A percentile compares a stretch with the other conserved stretches of the same genome.
Evolutionary conservation across 2,797 vertebrate species (phyloP).

Genomic region (Alouatta caraya): DNA sequence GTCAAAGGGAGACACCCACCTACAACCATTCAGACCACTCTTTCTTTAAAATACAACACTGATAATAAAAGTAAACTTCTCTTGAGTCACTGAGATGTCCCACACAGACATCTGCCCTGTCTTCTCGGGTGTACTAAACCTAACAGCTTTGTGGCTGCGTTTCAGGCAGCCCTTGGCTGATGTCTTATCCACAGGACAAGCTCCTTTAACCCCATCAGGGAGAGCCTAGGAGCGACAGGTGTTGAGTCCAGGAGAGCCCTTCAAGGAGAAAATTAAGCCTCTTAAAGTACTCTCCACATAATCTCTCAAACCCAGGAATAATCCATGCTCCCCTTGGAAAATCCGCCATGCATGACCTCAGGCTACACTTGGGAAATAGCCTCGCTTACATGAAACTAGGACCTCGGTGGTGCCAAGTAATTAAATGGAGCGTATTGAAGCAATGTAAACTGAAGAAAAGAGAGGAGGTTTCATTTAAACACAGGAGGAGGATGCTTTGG

Average conservation of each 20-base stretch:
- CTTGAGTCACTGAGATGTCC: background rate
- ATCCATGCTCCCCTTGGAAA: slow-evolving; percentile 34
- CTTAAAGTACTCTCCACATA: slow-evolving; percentile 48
- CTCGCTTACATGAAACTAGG: background rate
- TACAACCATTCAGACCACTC: background rate
- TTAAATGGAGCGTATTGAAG: background rate
- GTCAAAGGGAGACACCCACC: background rate
- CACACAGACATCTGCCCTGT: background rate
- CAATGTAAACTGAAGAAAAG: background rate
- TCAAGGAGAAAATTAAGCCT: slow-evolving; percentile 73
- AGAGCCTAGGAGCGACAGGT: slow-evolving; percentile 19
- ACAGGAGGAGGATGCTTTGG: background rate
- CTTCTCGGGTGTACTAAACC: background rate
- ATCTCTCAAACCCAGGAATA: slow-evolving; percentile 64
- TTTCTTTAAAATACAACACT: background rate
- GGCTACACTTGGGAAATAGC: slow-evolving; percentile 7
- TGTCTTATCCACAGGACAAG: background rate
- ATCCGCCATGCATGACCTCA: background rate
- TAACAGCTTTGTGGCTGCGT: background rate
- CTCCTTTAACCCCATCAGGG: background rate
- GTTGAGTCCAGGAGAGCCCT: slow-evolving; percentile 18
- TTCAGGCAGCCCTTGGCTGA: background rate
- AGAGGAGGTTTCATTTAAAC: background rate
- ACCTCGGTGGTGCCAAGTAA: background rate
- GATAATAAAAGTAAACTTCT: background rate